Evolutionary conservation across 2,797 vertebrate species (phyloP), one percentile per base, ranked within the genome.

Genomic region (Myiotriccus ornatus): DNA sequence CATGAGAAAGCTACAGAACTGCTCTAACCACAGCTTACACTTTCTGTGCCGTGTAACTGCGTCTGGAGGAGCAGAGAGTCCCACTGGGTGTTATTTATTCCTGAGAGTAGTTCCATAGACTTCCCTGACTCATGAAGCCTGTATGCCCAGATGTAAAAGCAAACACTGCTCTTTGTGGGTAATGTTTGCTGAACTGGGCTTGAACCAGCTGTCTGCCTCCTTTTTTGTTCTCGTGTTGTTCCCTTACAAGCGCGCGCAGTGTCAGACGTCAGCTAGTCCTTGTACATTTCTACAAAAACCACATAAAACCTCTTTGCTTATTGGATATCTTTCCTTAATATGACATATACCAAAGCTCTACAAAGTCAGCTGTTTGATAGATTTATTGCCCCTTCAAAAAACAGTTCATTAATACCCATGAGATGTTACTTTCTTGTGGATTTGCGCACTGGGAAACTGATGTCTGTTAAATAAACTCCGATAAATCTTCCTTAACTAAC

Each of bases 401-500:
- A 64, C 27, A 18, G 35, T 69, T 80, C 55, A 77, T 25, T 37
- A 59, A 73, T 53, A 69, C 59, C 60, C 1, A 0, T 4, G 43
- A 81, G 80, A 64, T n/a, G 34, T 43, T 86, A 32, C 46, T 73
- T 78, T 69, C 41, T 62, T 46, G 59, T 69, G 55, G 46, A 87
- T 87, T 73, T 78, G n/a, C 44, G 35, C 79, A 41, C 35, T 53
- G 71, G 59, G 62, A 87, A 87, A 64, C 47, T 16, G 44, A n/a
- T 25, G 32, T 34, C 46, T 86, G 65, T 49, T 88, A 34, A 44
- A 5, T 41, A 69, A 91, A 84, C 43, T 64, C 62, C 46, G 43
- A 86, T 63, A 94, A 73, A 56, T 78, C 80, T 84, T 84, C 73
- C 71, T 83, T 89, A 94, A 83, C 77, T 77, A 94, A 89, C 41